Conservation (phyloP, 2,113 vertebrate species). For the Hyperopisus bebe region DNA sequence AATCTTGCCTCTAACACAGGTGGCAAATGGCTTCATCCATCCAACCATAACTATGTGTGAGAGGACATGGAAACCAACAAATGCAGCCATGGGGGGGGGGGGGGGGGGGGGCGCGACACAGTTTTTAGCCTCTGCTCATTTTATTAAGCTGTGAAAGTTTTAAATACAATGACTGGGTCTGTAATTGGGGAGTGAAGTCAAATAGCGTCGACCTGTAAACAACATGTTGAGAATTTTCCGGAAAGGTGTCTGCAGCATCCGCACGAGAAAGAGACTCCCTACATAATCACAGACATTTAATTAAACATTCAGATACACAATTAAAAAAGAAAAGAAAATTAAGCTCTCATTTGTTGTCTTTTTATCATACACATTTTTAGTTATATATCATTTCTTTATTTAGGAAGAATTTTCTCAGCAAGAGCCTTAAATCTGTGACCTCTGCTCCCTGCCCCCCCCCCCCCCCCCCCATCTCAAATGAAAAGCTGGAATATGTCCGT, state of each 20-base stretch:
- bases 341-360: constrained; percentile 44
- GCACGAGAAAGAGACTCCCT: constrained; percentile 48
- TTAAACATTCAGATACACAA: constrained; percentile 52
- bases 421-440: constrained; percentile 32
- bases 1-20: not conserved
- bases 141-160: constrained; percentile 21
- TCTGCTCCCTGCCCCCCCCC: constrained; percentile 2
- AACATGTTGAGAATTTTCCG: not conserved
- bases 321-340: constrained; percentile 50
- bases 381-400: constrained; percentile 42
- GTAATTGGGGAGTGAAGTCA: not conserved
- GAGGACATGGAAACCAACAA: not conserved
- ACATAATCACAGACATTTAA: constrained; percentile 52
- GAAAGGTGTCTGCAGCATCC: not conserved
- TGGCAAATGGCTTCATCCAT: not conserved
- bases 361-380: constrained; percentile 49
- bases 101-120: not conserved
- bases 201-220: constrained; percentile 9
- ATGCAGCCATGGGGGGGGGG: not conserved
- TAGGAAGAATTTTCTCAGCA: constrained; percentile 51
- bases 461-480: not conserved
- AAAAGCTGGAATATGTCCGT: not conserved
- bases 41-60: not conserved
- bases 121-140: constrained; percentile 15
- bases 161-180: constrained; percentile 23